A percentile compares a stretch with the other conserved stretches of the same genome.
Conservation (phyloP, 2,888 invertebrate species). For the Synergus laeviventris region DNA sequence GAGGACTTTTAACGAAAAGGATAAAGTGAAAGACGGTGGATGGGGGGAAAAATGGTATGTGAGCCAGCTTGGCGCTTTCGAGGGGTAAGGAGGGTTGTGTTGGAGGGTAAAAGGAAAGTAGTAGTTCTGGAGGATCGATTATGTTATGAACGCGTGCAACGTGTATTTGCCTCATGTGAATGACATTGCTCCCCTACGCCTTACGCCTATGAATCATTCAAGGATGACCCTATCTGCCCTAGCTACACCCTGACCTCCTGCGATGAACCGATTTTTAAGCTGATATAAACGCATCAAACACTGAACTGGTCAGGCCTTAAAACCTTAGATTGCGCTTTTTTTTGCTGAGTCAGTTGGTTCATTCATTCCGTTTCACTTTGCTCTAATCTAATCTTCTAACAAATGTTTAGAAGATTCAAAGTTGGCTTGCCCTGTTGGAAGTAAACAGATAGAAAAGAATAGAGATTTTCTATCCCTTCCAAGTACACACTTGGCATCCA, state of each 20-base stretch:
- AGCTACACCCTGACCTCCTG: slow-evolving; percentile 11
- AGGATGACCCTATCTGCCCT: slow-evolving; percentile 57
- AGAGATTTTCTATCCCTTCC: too few species aligned
- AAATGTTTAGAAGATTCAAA: too few species aligned
- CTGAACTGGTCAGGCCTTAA: background rate
- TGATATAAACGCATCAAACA: background rate
- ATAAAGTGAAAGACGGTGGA: background rate
- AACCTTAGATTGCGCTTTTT: background rate
- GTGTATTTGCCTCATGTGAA: slow-evolving; percentile 57
- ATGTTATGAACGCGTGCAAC: slow-evolving; percentile 53
- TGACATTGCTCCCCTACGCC: slow-evolving; percentile 55
- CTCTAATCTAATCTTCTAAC: too few species aligned
- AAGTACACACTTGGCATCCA: too few species aligned
- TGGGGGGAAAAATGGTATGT: background rate
- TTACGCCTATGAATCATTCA: slow-evolving; percentile 64
- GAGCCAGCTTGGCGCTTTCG: background rate
- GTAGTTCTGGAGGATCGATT: slow-evolving; percentile 59
- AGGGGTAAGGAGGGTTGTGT: background rate
- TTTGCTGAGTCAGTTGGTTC: background rate
- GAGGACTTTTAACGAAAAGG: too few species aligned
- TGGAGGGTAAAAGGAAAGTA: background rate
- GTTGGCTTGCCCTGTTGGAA: too few species aligned
- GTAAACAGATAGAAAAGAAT: too few species aligned
- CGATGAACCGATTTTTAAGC: slow-evolving; percentile 18
- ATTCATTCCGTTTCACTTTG: too few species aligned